Base-by-base conservation (phyloP, 2,888 invertebrate genomes). In the Sisyra terminalis region DNA sequence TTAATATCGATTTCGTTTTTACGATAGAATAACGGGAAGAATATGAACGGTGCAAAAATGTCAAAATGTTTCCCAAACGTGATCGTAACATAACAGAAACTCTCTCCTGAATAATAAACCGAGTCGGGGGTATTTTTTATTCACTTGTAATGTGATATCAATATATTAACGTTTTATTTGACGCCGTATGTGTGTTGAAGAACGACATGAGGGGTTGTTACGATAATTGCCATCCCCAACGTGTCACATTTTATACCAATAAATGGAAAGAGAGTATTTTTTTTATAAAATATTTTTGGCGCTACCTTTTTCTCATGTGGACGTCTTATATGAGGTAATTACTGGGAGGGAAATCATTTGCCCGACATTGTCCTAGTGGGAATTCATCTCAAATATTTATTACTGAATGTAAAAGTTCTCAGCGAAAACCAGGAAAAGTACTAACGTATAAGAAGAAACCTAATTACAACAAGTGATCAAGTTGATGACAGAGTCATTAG, bases 111-210 rank as follows among this genome's bases (percentile, higher is more conserved):
- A 39, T 39, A 39, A 39, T 18, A 39, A 39, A 39, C 18, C n/a
- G 39, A 39, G 40, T 11, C 15, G 56, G 60, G 56, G 58, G 60
- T 57, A 56, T 58, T 63, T 60, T 62, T 62, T 61, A 63, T 61
- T 56, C 61, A 55, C 57, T 58, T 60, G 59, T 61, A 61, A 60
- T 60, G 58, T 60, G 56, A 59, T 57, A 57, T 58, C 59, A 57
- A 58, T 59, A 60, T 57, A 57, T 59, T 58, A 57, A 56, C 48
- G 52, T 51, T 49, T 52, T 53, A 40, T 40, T 40, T 40, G 16
- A 31, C 40, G 32, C 24, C 24, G 24, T 24, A 24, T 24, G 24
- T 24, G 24, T 24, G 24, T 24, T 24, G 24, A 24, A 24, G 24
- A 24, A 24, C 24, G 24, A 24, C 24, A 24, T 24, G 24, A 24